Conservation (phyloP, 2,888 invertebrate species). For the Tiliacea citrago region DNA sequence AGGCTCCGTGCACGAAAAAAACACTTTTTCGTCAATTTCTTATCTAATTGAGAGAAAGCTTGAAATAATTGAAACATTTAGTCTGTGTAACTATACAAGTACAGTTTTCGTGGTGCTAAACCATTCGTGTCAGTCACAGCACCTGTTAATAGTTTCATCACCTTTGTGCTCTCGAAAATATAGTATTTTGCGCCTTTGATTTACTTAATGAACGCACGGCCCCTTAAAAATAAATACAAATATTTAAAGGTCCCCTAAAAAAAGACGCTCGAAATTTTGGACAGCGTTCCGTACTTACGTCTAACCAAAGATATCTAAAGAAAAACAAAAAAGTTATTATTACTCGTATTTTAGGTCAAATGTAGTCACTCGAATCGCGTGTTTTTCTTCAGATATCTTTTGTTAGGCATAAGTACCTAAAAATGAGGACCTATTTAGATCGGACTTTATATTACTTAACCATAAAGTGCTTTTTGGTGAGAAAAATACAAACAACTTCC, state of each 20-base stretch:
- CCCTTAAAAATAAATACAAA: too few relatives aligned
- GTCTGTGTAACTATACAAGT: too few relatives aligned
- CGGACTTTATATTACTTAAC: not conserved
- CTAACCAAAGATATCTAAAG: not conserved
- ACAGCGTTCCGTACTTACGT: not conserved
- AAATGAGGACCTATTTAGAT: not conserved
- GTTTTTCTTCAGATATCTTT: conserved; percentile 5
- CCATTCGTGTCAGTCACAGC: too few relatives aligned
- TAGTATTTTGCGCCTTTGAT: too few relatives aligned
- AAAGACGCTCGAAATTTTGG: not conserved
- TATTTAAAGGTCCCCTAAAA: not conserved
- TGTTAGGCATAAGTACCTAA: not conserved
- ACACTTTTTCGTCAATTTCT: too few relatives aligned
- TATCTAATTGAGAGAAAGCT: too few relatives aligned
- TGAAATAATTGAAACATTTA: too few relatives aligned
- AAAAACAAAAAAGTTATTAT: not conserved
- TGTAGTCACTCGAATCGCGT: not conserved
- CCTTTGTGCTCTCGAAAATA: too few relatives aligned
- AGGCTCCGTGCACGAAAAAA: too few relatives aligned
- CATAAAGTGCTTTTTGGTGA: conserved; percentile 13
- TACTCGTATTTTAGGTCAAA: not conserved
- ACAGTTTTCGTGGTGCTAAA: too few relatives aligned
- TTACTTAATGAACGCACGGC: too few relatives aligned
- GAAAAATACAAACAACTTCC: conserved; percentile 17
- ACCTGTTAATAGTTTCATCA: too few relatives aligned